These are phyloP conservation scores for Alloscopus bannaensis DNA, from an alignment of 2,888 invertebrate species.

Conservation along the genomic window DNA sequence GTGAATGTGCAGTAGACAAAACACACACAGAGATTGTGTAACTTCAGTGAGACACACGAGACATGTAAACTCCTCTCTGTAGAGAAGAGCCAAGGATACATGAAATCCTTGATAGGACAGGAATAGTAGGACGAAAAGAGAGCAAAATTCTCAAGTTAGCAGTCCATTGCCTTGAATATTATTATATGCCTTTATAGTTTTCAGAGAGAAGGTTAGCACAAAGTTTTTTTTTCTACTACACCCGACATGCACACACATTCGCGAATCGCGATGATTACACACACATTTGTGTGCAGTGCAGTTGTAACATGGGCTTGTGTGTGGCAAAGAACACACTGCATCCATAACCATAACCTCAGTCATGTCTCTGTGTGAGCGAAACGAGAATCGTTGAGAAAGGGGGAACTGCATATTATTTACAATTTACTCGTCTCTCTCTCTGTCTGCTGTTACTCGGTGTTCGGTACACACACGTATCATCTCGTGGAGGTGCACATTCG, in stretches of 20 bases:
- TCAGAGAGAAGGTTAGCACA: neutral
- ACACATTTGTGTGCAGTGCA: neutral
- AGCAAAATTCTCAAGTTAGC: slow-evolving; percentile 54
- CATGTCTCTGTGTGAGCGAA: neutral
- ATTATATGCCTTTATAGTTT: neutral
- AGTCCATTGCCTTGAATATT: slow-evolving; percentile 46
- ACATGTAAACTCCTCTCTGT: too few species aligned
- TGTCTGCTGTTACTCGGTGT: neutral
- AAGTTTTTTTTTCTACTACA: neutral
- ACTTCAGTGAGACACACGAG: too few species aligned
- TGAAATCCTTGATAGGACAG: slow-evolving; percentile 49
- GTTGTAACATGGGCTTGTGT: slow-evolving; percentile 8
- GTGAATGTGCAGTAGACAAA: neutral
- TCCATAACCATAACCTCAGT: slow-evolving; percentile 38
- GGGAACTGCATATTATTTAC: slow-evolving; percentile 24
- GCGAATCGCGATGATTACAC: neutral
- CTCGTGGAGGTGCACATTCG: neutral
- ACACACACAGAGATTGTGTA: slow-evolving; percentile 8
- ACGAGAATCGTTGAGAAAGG: too few species aligned
- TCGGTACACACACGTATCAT: neutral
- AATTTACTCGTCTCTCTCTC: neutral
- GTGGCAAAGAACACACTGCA: neutral
- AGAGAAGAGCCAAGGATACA: slow-evolving; percentile 47
- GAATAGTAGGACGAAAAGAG: slow-evolving; percentile 50
- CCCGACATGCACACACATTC: neutral